Evolutionary conservation across 2,888 invertebrate species (phyloP).

Genomic region (Cancer borealis): DNA sequence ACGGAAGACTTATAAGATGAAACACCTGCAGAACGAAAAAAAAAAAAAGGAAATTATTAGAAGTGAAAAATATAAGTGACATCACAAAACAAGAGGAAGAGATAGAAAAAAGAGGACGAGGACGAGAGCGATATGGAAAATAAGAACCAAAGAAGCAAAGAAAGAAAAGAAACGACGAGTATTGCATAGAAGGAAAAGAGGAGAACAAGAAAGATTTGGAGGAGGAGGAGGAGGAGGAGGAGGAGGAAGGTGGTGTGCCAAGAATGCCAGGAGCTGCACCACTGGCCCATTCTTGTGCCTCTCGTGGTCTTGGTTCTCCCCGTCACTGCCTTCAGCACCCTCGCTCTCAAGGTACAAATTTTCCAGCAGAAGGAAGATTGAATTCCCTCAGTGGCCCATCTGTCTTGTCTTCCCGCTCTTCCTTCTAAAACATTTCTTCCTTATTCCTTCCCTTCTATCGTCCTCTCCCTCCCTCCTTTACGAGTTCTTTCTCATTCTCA

Average conservation of each 20-base stretch:
- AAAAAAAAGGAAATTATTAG: too few relatives aligned
- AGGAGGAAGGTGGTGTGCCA: not conserved
- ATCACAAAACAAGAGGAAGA: too few relatives aligned
- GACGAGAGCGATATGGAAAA: not conserved
- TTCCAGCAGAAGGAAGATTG: not conserved
- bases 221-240: not conserved
- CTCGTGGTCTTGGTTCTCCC: not conserved
- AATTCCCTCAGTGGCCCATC: not conserved
- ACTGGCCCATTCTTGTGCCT: not conserved
- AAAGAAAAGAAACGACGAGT: not conserved
- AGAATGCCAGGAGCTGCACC: not conserved
- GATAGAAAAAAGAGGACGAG: not conserved
- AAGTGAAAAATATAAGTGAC: too few relatives aligned
- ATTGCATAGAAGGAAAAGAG: not conserved
- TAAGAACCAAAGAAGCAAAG: not conserved
- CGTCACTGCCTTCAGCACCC: not conserved
- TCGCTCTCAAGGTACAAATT: not conserved
- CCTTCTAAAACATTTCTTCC: not conserved
- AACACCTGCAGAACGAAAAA: too few relatives aligned
- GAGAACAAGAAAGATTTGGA: not conserved
- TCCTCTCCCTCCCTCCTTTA: not conserved
- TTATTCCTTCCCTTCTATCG: not conserved
- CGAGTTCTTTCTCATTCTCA: not conserved
- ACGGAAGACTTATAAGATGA: too few relatives aligned
- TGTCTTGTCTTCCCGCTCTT: not conserved